phyloP scores from a whole-genome alignment of 1,140 invertebrate genomes.

The Drosophila chauvacae region DNA sequence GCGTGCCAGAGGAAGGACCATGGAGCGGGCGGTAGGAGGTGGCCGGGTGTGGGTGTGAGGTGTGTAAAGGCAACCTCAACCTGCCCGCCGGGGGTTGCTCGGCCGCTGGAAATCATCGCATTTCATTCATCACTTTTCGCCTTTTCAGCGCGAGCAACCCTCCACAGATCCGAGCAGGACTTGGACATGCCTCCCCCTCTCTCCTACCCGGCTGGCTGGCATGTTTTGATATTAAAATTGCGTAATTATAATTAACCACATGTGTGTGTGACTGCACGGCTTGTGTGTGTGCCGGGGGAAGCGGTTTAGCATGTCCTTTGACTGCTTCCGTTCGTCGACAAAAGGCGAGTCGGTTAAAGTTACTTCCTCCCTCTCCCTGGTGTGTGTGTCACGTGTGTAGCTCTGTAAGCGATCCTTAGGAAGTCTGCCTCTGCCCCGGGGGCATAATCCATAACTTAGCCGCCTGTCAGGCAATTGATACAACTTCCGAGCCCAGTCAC shows the following conservation, averaged over 20 bases:
- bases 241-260: slow-evolving; percentile 84
- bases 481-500: slow-evolving; percentile 47
- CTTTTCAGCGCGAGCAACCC: slow-evolving; percentile 77
- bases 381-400: slow-evolving; percentile 49
- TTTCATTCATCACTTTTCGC: slow-evolving; percentile 84
- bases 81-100: slow-evolving; percentile 46
- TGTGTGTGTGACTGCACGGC: slow-evolving; percentile 25
- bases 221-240: slow-evolving; percentile 84
- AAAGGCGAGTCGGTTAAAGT: slow-evolving; percentile 42
- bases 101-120: slow-evolving; percentile 78
- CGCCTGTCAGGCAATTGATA: slow-evolving; percentile 80
- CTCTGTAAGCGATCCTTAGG: slow-evolving; percentile 75
- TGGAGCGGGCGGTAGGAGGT: slow-evolving; percentile 30
- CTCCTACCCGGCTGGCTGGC: slow-evolving; percentile 24
- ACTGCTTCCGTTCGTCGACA: slow-evolving; percentile 64
- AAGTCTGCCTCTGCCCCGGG: slow-evolving; percentile 64
- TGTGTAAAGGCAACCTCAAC: slow-evolving; percentile 58
- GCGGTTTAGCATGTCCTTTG: slow-evolving; percentile 67
- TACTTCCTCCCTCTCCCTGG: slow-evolving; percentile 27
- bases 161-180: slow-evolving; percentile 39
- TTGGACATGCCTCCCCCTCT: slow-evolving; percentile 51
- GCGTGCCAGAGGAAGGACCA: slow-evolving; percentile 41
- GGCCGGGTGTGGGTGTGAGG: slow-evolving; percentile 3
- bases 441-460: slow-evolving; percentile 83
- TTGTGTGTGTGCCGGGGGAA: slow-evolving; percentile 21